Evolutionary conservation across 2,888 invertebrate species (phyloP).

Genomic region (Brachyptera putata): DNA sequence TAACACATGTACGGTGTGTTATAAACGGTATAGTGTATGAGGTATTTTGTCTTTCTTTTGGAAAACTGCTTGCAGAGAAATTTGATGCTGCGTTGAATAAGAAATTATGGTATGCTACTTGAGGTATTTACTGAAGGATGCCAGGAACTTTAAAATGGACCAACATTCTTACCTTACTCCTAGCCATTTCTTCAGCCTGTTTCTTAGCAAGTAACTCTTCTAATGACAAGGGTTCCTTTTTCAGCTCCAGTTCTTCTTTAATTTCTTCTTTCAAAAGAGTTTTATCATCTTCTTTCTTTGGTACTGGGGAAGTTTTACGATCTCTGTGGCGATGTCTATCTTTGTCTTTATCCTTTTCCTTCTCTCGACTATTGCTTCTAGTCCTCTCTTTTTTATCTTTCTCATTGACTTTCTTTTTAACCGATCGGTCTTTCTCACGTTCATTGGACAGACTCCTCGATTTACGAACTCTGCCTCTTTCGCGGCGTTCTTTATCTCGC

Average conservation of each 20-base stretch:
- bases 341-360: not conserved
- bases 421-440: slow-evolving; percentile 39
- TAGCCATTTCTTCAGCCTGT: slow-evolving; percentile 91
- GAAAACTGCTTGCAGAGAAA: too few relatives aligned
- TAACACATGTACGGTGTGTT: too few relatives aligned
- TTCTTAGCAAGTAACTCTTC: slow-evolving; percentile 95
- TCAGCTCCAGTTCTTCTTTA: slow-evolving; percentile 49
- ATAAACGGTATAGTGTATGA: too few relatives aligned
- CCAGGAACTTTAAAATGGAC: too few relatives aligned
- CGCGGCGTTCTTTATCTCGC: slow-evolving; percentile 31
- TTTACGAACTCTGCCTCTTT: slow-evolving; percentile 38
- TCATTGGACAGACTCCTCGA: slow-evolving; percentile 42
- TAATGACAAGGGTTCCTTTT: slow-evolving; percentile 86
- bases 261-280: slow-evolving; percentile 38
- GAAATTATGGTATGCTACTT: too few relatives aligned
- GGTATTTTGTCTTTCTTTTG: too few relatives aligned
- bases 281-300: slow-evolving; percentile 41
- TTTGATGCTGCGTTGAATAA: too few relatives aligned
- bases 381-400: slow-evolving; percentile 37
- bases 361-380: not conserved
- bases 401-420: slow-evolving; percentile 34
- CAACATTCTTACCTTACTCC: slow-evolving; percentile 82
- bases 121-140: too few relatives aligned
- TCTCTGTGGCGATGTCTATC: slow-evolving; percentile 13
- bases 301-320: slow-evolving; percentile 1